Base-by-base conservation (phyloP, 2,888 invertebrate genomes). In the Leptopterna dolabrata region DNA sequence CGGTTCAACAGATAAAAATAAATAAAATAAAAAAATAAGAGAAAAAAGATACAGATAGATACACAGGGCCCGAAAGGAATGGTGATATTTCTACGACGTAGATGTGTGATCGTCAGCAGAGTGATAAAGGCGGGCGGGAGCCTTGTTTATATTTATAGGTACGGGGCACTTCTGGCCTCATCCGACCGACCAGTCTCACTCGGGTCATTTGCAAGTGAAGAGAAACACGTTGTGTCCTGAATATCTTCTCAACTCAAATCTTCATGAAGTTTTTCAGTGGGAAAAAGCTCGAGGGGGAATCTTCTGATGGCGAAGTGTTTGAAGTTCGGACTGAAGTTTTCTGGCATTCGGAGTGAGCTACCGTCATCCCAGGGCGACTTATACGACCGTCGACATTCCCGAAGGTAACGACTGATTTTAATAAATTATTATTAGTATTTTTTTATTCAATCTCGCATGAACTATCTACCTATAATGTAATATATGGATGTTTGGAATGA, bases 121-220 rank as follows among this genome's bases (percentile, higher is more conserved):
- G 55, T 29, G 81, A 81, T 81, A 81, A 81, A 81, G 81, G 51
- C 30, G 27, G 81, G 29, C 29, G 43, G 55, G 78, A 78, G 55
- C 81, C 81, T 81, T 81, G 81, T 81, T 81, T 81, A 55, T 81
- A 81, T 81, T 81, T 81, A 81, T 81, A 81, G 81, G 81, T 51
- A 51, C 47, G 80, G 47, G 51, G 80, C 36, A 76, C 43, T 36
- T 36, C 76, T 45, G 45, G 81, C 81, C 81, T 11, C 47, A 16
- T 30, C 55, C 43, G 0, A 47, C n/a, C 78, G 6, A 41, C 78
- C 81, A 81, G 81, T 81, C 81, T 81, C 47, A 41, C 55, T 81
- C 81, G 81, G 81, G 81, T 81, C 81, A 81, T 81, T 81, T 81
- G 51, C 81, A 51, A 55, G 81, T 81, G 81, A 81, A 81, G 81